Evolutionary conservation across 2,888 invertebrate genomes (phyloP).

Genomic region (Stegana nigrithorax): DNA sequence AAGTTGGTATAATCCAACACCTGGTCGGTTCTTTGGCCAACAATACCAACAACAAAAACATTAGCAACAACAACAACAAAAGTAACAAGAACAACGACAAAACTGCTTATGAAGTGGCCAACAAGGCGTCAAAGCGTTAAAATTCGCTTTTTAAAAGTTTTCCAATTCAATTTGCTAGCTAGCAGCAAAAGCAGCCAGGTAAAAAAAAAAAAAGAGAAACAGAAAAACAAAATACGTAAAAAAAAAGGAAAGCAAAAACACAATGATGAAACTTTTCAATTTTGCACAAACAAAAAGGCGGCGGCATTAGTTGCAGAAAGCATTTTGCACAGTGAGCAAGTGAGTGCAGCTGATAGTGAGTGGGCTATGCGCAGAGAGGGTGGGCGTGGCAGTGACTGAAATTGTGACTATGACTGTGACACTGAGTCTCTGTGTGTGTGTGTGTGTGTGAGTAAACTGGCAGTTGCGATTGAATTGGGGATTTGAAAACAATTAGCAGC

Average conservation of each 20-base stretch:
- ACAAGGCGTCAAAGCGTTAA: slow-evolving; percentile 54
- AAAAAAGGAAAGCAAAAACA: slow-evolving; percentile 13
- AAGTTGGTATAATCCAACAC: too few relatives aligned
- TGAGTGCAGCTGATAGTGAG: background rate
- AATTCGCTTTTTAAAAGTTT: slow-evolving; percentile 48
- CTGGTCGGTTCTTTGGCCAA: slow-evolving; percentile 39
- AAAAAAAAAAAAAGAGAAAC: background rate
- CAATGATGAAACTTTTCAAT: slow-evolving; percentile 54
- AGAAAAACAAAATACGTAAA: background rate
- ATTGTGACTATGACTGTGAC: too few relatives aligned
- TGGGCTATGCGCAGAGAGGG: too few relatives aligned
- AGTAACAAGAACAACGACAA: too few relatives aligned
- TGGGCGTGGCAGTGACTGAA: too few relatives aligned
- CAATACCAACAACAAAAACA: too few relatives aligned
- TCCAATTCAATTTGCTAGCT: slow-evolving; percentile 42
- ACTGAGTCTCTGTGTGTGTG: background rate
- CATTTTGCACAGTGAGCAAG: slow-evolving; percentile 12
- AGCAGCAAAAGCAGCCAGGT: background rate
- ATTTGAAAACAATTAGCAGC: slow-evolving; percentile 48
- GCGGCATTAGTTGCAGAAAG: slow-evolving; percentile 13
- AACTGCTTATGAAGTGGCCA: background rate
- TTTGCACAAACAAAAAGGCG: slow-evolving; percentile 51
- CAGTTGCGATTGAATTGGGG: slow-evolving; percentile 2
- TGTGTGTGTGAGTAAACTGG: background rate
- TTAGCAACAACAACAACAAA: slow-evolving; percentile 39